Percentiles rank a stretch among this genome's conserved stretches.
Evolutionary conservation across 2,888 invertebrate genomes (phyloP).

Genomic region (Mesorhabditis belari): DNA sequence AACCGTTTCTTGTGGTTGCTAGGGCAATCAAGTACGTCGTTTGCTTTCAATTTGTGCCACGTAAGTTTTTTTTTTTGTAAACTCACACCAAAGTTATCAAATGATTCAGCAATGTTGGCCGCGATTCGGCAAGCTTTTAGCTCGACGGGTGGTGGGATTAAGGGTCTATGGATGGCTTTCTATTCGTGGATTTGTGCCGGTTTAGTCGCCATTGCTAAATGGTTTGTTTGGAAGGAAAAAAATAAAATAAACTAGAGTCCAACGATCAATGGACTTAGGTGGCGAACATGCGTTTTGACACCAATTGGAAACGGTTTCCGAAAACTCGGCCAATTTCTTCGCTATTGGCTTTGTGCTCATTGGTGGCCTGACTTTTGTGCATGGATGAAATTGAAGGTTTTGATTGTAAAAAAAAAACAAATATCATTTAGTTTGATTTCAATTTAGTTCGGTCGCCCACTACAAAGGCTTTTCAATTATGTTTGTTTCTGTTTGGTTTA

Average conservation of each 20-base stretch:
- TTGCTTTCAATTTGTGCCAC: conserved; percentile 42
- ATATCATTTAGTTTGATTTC: no score
- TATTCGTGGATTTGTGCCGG: neutral
- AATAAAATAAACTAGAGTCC: no score
- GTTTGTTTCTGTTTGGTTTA: conserved; percentile 30
- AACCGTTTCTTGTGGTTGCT: conserved; percentile 30
- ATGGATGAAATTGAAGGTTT: conserved; percentile 24
- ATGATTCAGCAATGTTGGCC: neutral
- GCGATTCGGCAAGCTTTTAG: neutral
- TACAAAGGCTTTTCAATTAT: conserved; percentile 22
- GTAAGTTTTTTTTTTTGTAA: conserved; percentile 19
- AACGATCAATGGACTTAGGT: conserved; percentile 10
- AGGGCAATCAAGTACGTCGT: conserved; percentile 39
- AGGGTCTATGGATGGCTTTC: neutral
- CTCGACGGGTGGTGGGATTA: conserved; percentile 2
- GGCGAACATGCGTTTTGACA: conserved; percentile 1
- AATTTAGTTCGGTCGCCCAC: conserved; percentile 24
- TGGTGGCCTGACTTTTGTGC: conserved; percentile 42
- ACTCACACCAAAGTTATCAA: neutral
- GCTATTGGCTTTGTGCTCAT: conserved; percentile 46
- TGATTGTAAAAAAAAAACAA: neutral
- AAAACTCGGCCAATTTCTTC: conserved; percentile 10
- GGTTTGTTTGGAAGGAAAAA: no score
- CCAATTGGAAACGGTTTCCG: conserved; percentile 3
- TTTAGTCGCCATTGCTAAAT: neutral